These are phyloP conservation scores for Molothrus aeneus DNA, from an alignment of 2,797 vertebrate species.

Conservation along the genomic window DNA sequence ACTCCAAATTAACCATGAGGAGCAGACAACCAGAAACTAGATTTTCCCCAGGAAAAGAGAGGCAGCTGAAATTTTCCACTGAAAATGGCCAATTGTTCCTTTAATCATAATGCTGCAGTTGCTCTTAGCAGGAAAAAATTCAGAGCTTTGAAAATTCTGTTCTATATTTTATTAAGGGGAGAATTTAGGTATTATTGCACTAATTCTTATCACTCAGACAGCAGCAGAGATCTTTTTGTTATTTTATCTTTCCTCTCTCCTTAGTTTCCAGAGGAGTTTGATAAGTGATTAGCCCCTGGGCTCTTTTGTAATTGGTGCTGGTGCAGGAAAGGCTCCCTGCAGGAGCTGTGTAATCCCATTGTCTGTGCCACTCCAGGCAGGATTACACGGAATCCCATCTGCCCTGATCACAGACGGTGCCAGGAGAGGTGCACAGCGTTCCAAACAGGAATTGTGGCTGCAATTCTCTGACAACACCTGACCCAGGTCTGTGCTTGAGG, in stretches of 20 bases:
- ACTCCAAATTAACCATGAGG: neutral
- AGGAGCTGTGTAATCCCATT: conserved; percentile 24
- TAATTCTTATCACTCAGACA: conserved; percentile 28
- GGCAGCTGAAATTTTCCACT: neutral
- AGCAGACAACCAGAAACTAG: neutral
- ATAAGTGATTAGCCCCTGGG: conserved; percentile 6
- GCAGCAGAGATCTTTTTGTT: conserved; percentile 7
- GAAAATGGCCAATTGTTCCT: neutral
- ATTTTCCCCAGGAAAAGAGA: neutral
- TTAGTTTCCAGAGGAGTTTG: neutral
- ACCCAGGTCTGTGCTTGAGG: neutral
- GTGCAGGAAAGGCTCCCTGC: neutral
- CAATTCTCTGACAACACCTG: neutral
- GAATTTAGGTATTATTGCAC: neutral
- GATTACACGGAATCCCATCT: conserved; percentile 1
- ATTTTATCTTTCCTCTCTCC: neutral
- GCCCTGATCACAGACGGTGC: neutral
- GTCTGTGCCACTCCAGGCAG: neutral
- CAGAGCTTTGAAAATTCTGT: neutral
- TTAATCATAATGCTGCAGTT: neutral
- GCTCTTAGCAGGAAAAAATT: neutral
- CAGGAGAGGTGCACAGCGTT: neutral
- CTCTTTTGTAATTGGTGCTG: neutral
- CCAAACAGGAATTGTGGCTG: neutral
- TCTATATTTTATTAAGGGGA: neutral